Conservation (phyloP, 1,140 invertebrate genomes). For the Drosophila bocki region DNA sequence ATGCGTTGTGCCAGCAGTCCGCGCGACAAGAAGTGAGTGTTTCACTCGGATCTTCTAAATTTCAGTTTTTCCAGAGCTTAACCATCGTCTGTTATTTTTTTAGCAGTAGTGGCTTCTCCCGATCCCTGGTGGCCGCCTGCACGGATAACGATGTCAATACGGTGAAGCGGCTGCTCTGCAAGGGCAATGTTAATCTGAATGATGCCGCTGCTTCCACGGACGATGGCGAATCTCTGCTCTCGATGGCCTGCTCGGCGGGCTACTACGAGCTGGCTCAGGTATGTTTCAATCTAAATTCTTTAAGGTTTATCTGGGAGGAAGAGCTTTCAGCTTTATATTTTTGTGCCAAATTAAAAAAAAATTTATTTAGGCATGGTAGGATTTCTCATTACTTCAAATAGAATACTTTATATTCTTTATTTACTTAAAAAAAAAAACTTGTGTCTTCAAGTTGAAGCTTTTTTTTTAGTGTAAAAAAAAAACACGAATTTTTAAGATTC, state of each 20-base stretch:
- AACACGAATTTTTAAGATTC: background rate
- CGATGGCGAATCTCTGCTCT: conserved; percentile 96
- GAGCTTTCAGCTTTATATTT: background rate
- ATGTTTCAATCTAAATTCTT: conserved; percentile 45
- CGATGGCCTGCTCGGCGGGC: conserved; percentile 96
- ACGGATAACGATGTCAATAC: conserved; percentile 96
- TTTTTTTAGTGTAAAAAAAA: background rate
- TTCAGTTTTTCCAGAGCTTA: background rate
- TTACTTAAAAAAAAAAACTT: too few relatives aligned
- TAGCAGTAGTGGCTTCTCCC: conserved; percentile 79
- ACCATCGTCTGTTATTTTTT: conserved; percentile 4
- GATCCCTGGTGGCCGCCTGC: conserved; percentile 88
- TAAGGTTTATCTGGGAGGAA: too few relatives aligned
- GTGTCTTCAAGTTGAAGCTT: background rate
- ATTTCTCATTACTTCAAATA: background rate
- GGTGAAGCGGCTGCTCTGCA: conserved; percentile 94
- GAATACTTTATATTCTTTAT: background rate
- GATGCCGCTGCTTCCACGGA: conserved; percentile 95
- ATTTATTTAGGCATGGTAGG: background rate
- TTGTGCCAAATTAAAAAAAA: background rate
- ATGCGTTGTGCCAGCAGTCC: conserved; percentile 94
- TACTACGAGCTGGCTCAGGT: conserved; percentile 97
- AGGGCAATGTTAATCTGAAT: conserved; percentile 93
- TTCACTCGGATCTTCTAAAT: background rate
- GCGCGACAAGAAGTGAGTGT: conserved; percentile 85